Conservation (phyloP, 2,888 invertebrate genomes). For the Trachelus stipa region DNA sequence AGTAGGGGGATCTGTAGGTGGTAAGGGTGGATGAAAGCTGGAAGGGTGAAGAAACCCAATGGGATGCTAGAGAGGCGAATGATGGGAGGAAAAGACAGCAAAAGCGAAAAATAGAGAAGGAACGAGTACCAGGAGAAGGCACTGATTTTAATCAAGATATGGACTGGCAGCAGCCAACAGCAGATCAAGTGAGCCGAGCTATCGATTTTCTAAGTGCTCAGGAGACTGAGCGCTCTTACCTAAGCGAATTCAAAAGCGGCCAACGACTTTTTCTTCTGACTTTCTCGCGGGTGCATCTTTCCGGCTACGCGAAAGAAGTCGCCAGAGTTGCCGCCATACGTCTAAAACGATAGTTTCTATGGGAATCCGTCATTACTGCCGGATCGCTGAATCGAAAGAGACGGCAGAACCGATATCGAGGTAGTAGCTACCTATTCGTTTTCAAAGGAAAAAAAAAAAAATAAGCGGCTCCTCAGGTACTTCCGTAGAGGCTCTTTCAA, state of each 20-base stretch:
- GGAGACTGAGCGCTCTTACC: not conserved
- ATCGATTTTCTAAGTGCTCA: constrained; percentile 56
- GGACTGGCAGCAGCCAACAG: constrained; percentile 59
- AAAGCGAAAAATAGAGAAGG: constrained; percentile 36
- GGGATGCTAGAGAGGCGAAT: constrained; percentile 27
- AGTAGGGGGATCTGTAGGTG: constrained; percentile 19
- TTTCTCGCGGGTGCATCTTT: not conserved
- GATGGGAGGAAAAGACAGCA: constrained; percentile 30
- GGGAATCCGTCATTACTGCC: not conserved
- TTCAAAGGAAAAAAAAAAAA: not conserved
- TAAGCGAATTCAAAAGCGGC: constrained; percentile 7
- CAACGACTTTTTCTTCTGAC: not conserved
- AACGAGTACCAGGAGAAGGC: constrained; percentile 38
- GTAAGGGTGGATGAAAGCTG: constrained; percentile 24
- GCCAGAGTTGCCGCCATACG: not conserved
- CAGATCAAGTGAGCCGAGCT: constrained; percentile 62
- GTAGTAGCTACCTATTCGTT: not conserved
- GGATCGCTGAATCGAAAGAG: not conserved
- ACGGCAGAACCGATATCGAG: not conserved
- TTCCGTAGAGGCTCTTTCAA: not conserved
- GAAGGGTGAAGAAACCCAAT: constrained; percentile 21
- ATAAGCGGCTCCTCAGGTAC: not conserved
- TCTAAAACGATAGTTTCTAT: not conserved
- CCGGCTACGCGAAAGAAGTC: not conserved
- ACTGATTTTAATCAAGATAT: constrained; percentile 67